Percentiles rank a stretch among this genome's conserved stretches.
Conservation (phyloP, 92 coral and sea anemone genomes). For the Montipora capitata region DNA sequence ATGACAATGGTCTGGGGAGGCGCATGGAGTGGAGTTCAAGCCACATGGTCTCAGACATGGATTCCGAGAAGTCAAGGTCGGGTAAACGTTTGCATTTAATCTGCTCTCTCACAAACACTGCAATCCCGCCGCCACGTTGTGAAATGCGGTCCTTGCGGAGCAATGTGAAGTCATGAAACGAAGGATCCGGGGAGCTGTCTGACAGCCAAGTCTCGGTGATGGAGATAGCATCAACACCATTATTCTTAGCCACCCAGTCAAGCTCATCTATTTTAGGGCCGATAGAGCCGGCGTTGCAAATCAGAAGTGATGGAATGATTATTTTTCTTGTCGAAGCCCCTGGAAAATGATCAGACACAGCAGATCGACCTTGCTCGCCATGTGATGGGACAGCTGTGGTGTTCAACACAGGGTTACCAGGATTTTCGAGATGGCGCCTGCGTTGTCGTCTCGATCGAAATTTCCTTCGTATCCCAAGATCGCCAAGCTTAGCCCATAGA, state of each 20-base stretch:
- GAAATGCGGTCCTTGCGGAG: not conserved
- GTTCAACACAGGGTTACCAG: not conserved
- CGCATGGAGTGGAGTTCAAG: too few species aligned
- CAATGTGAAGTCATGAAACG: not conserved
- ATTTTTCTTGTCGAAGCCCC: not conserved
- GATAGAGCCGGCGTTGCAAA: not conserved
- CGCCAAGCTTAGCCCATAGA: conserved; percentile 30
- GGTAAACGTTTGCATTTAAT: not conserved
- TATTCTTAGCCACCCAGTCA: not conserved
- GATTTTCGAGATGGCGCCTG: too few species aligned
- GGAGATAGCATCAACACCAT: not conserved
- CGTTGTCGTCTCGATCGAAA: not conserved
- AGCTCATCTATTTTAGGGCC: not conserved
- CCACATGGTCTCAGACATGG: too few species aligned
- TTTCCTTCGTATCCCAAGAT: conserved; percentile 39
- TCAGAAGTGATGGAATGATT: not conserved
- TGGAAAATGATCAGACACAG: not conserved
- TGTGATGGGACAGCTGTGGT: conserved; percentile 4
- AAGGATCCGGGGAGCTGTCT: not conserved
- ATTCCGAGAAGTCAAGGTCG: too few species aligned
- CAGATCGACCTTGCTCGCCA: conserved; percentile 1
- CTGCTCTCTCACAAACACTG: conserved; percentile 15
- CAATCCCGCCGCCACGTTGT: not conserved
- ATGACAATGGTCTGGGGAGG: too few species aligned
- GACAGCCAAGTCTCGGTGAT: conserved; percentile 9